These are phyloP conservation scores for Sebastes vulpes DNA, from an alignment of 2,797 vertebrate species.

Conservation along the genomic window DNA sequence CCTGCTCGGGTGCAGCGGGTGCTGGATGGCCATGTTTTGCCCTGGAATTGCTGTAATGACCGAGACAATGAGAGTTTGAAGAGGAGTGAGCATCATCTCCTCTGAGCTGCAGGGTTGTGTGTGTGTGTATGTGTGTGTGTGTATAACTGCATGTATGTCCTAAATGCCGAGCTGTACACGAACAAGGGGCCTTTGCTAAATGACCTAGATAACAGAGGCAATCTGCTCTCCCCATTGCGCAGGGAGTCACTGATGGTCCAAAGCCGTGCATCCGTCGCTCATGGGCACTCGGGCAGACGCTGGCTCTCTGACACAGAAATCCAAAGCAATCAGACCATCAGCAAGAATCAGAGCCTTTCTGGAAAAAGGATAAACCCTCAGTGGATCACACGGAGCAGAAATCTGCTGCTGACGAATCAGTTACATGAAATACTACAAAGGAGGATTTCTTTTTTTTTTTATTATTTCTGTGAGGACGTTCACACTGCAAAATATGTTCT, in stretches of 20 bases:
- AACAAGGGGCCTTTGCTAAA: slow-evolving; percentile 38
- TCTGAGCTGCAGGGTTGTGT: slow-evolving; percentile 16
- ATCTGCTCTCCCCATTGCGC: slow-evolving; percentile 39
- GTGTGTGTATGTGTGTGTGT: not conserved
- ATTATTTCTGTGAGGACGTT: not conserved
- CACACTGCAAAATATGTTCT: no score
- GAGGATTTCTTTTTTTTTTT: not conserved
- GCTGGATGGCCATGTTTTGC: slow-evolving; percentile 12
- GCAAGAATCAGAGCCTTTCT: not conserved
- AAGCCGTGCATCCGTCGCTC: slow-evolving; percentile 11
- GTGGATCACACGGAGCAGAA: not conserved
- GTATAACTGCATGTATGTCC: slow-evolving; percentile 4
- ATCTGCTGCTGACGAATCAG: not conserved
- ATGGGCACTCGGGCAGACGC: slow-evolving; percentile 30
- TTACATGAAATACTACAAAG: not conserved
- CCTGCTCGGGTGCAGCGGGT: not conserved
- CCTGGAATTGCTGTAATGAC: slow-evolving; percentile 19
- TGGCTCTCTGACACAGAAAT: slow-evolving; percentile 34
- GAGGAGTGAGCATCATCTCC: slow-evolving; percentile 39
- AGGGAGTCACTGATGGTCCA: slow-evolving; percentile 21
- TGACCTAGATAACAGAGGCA: slow-evolving; percentile 67
- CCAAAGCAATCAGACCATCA: slow-evolving; percentile 12
- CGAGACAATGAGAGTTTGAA: slow-evolving; percentile 28
- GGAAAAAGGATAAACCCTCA: not conserved
- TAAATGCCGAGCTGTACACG: not conserved